A percentile compares a stretch with the other conserved stretches of the same genome.
Conservation (phyloP, 92 coral and sea anemone genomes). For the Phymanthus crucifer region DNA sequence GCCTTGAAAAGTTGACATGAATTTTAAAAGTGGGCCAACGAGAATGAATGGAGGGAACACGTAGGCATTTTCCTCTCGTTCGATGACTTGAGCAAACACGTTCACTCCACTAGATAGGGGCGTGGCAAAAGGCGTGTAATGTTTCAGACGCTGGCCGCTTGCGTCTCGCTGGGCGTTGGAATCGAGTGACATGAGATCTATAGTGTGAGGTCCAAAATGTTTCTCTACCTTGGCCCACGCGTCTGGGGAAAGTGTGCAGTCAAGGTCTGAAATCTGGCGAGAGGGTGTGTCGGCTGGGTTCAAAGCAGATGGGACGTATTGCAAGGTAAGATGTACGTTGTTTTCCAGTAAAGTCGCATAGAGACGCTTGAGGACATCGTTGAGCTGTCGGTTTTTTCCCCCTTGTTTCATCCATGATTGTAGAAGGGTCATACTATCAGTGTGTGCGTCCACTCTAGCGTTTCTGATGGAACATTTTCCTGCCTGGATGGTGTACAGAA, state of each 20-base stretch:
- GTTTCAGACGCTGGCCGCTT: slow-evolving; percentile 31
- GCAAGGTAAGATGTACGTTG: slow-evolving; percentile 5
- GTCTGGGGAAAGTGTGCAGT: slow-evolving; percentile 32
- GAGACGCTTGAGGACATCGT: slow-evolving; percentile 4
- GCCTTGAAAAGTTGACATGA: slow-evolving; percentile 7
- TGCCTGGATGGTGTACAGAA: not conserved
- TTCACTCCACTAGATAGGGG: slow-evolving; percentile 37
- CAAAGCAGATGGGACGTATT: not conserved
- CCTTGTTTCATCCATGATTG: slow-evolving; percentile 11
- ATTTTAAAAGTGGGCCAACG: slow-evolving; percentile 27
- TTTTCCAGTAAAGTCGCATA: not conserved
- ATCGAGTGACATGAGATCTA: no score
- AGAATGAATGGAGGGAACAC: slow-evolving; percentile 35
- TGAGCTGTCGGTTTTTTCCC: not conserved
- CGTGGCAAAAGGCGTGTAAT: slow-evolving; percentile 31
- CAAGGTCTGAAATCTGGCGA: not conserved
- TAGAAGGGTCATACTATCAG: slow-evolving; percentile 7
- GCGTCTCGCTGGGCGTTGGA: slow-evolving; percentile 36
- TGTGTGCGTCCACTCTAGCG: not conserved
- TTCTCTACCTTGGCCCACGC: slow-evolving; percentile 28
- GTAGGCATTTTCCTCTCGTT: slow-evolving; percentile 10
- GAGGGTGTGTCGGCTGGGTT: slow-evolving; percentile 18
- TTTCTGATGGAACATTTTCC: not conserved
- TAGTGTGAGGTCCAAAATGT: slow-evolving; percentile 34
- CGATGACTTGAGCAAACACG: slow-evolving; percentile 30